Conservation (phyloP, 2,888 invertebrate species). For the Lasioglossum malachurum region DNA sequence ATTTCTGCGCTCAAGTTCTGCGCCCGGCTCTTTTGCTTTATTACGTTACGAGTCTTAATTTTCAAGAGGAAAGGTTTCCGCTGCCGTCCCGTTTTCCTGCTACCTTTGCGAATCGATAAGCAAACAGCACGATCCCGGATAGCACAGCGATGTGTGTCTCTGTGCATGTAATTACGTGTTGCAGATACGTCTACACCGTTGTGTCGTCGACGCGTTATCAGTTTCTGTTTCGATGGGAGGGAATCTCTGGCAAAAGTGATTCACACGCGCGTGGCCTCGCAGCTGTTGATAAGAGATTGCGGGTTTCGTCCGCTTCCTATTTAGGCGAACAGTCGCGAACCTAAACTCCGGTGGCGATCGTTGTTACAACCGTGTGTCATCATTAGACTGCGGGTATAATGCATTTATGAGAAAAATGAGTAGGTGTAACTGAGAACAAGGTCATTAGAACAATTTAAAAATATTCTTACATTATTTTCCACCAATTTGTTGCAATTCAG, state of each 20-base stretch:
- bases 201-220: slow-evolving; percentile 10
- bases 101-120: slow-evolving; percentile 23
- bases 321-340: slow-evolving; percentile 16
- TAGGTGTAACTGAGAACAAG: too few relatives aligned
- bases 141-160: neutral
- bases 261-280: slow-evolving; percentile 61
- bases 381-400: neutral
- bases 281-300: slow-evolving; percentile 70
- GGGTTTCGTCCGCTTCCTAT: slow-evolving; percentile 26
- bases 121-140: neutral
- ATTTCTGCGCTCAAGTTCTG: slow-evolving; percentile 5
- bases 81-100: neutral
- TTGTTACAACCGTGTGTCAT: neutral
- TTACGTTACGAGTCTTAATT: slow-evolving; percentile 37
- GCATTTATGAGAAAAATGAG: too few relatives aligned
- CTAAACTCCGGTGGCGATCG: neutral
- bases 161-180: neutral
- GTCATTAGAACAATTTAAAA: too few relatives aligned
- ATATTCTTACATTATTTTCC: too few relatives aligned
- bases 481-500: too few relatives aligned
- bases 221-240: slow-evolving; percentile 33
- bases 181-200: neutral
- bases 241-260: slow-evolving; percentile 54
- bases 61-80: slow-evolving; percentile 34
- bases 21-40: slow-evolving; percentile 14